Conservation (phyloP, 2,888 invertebrate genomes). For the Xylophagus ater region DNA sequence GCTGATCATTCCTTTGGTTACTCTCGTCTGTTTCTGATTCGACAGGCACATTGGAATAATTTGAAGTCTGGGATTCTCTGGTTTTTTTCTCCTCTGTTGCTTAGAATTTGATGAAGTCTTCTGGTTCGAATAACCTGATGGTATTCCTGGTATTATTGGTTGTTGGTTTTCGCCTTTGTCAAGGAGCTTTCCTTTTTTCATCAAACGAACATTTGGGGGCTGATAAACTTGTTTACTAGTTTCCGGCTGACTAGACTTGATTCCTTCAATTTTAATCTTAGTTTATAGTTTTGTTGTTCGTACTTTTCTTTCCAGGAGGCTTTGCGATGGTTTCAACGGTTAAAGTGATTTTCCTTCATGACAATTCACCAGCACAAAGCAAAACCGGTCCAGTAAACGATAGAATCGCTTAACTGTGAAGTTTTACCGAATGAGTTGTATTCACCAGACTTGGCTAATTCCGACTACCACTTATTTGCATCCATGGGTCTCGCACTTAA, state of each 20-base stretch:
- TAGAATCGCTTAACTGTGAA: no score
- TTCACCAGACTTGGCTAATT: no score
- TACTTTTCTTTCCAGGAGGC: conserved; percentile 67
- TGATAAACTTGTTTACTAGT: conserved; percentile 53
- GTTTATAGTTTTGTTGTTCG: conserved; percentile 55
- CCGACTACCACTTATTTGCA: no score
- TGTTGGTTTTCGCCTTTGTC: conserved; percentile 24
- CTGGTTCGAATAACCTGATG: conserved; percentile 23
- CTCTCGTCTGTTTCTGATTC: conserved; percentile 4
- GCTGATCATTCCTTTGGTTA: conserved; percentile 4
- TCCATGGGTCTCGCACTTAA: no score
- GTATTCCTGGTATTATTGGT: conserved; percentile 25
- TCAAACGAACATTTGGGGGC: conserved; percentile 44
- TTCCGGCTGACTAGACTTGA: conserved; percentile 49
- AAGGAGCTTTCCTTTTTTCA: conserved; percentile 33
- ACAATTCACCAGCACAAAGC: no score
- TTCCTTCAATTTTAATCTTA: conserved; percentile 55
- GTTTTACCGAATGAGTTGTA: no score
- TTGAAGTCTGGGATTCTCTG: no score
- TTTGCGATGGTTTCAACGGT: no score
- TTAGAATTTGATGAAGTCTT: conserved; percentile 16
- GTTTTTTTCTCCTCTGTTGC: conserved; percentile 9
- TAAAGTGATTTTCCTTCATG: no score
- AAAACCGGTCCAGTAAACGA: no score
- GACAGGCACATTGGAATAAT: no score